phyloP scores from a whole-genome alignment of 2,888 invertebrate genomes.

The Pachymerium ferrugineum region DNA sequence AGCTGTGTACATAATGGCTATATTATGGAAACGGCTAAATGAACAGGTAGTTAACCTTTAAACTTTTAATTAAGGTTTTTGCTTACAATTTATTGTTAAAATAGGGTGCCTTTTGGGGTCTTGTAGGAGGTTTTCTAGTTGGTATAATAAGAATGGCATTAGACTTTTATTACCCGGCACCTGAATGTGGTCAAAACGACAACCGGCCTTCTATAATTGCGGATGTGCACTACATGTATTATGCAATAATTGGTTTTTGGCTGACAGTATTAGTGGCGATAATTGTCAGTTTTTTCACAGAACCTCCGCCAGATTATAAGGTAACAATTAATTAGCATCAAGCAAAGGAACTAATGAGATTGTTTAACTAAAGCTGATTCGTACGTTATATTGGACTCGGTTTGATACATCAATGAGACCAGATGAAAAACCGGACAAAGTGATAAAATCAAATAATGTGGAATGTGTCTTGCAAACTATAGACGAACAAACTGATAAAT shows the following conservation, averaged over 20 bases:
- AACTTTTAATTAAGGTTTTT: neutral
- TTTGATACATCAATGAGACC: neutral
- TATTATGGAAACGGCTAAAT: slow-evolving; percentile 47
- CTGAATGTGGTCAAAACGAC: slow-evolving; percentile 48
- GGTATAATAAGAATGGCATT: slow-evolving; percentile 49
- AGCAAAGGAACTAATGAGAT: neutral
- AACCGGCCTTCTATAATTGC: slow-evolving; percentile 45
- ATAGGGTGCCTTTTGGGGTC: slow-evolving; percentile 51
- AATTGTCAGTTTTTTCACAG: slow-evolving; percentile 43
- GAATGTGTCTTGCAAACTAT: neutral
- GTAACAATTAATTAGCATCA: slow-evolving; percentile 36
- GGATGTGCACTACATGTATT: slow-evolving; percentile 51
- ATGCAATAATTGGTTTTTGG: slow-evolving; percentile 49
- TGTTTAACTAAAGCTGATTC: slow-evolving; percentile 22
- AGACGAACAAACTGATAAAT: too few species aligned
- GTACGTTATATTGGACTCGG: slow-evolving; percentile 28
- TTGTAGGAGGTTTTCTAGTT: slow-evolving; percentile 48
- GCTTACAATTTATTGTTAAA: slow-evolving; percentile 29
- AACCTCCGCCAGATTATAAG: slow-evolving; percentile 40
- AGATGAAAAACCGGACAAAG: neutral
- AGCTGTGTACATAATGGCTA: slow-evolving; percentile 46
- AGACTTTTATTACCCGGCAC: slow-evolving; percentile 48
- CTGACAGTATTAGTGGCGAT: slow-evolving; percentile 42
- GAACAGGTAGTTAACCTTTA: slow-evolving; percentile 43
- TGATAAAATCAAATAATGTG: neutral